phyloP scores from a whole-genome alignment of 2,797 vertebrate species.

The Arnoldichthys spilopterus region DNA sequence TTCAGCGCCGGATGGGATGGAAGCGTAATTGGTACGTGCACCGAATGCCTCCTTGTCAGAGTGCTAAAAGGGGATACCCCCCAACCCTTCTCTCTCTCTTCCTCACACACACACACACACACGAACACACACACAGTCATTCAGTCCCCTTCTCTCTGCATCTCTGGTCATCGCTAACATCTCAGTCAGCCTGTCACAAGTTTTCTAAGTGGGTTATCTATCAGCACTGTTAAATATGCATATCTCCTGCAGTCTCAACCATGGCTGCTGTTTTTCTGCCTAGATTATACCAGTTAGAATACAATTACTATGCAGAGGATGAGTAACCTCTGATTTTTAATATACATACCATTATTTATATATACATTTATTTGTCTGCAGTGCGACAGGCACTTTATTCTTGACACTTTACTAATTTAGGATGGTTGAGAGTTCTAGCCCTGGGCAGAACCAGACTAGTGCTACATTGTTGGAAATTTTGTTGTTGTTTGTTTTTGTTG shows the following conservation, averaged over 20 bases:
- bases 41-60: constrained; percentile 76
- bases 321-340: constrained; percentile 54
- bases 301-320: constrained; percentile 55
- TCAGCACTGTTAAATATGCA: constrained; percentile 70
- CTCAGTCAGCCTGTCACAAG: constrained; percentile 75
- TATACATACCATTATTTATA: constrained; percentile 56
- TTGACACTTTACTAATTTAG: constrained; percentile 22
- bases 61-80: constrained; percentile 67
- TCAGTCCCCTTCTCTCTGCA: constrained; percentile 12
- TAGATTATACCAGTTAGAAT: constrained; percentile 60
- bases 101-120: constrained; percentile 24
- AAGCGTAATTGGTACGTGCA: constrained; percentile 88
- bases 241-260: constrained; percentile 53
- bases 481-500: neutral
- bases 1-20: constrained; percentile 85
- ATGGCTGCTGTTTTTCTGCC: constrained; percentile 51
- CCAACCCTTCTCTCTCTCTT: neutral
- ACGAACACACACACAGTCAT: constrained; percentile 32
- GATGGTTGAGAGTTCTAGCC: neutral
- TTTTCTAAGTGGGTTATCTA: constrained; percentile 74
- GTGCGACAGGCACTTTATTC: constrained; percentile 43
- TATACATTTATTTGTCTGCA: constrained; percentile 55
- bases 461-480: neutral
- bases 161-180: constrained; percentile 73
- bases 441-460: no score